Evolutionary conservation across 2,888 invertebrate genomes (phyloP), one percentile per base, ranked within the genome.

Genomic region (Boloria selene): DNA sequence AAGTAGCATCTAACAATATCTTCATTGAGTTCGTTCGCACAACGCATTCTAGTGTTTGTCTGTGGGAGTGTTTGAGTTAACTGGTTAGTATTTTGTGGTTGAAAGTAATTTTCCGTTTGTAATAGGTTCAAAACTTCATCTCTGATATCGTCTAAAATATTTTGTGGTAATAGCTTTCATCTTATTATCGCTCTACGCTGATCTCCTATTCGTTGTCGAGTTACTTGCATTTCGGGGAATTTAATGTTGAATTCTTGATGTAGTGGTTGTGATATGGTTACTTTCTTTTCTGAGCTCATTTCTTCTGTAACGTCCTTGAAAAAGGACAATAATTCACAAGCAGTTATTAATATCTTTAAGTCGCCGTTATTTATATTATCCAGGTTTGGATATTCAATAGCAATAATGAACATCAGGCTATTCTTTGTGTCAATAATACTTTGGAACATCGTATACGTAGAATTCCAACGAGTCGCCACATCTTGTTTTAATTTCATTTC

Each of bases 401-500:
- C 26, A 26, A 26, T 26, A 26, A 26, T 75, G 3, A 70, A 61
- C 0, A 73, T 74, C 4, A 75, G 50, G 0, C 72, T 69, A 22
- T 75, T 70, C 58, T 75, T 77, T 2, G 72, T 17, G 55, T 13
- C 55, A 7, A 71, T 13, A 1, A 75, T 7, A 6, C 74, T 42
- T 1, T 45, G 16, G 0, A 75, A 38, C 76, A 74, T 73, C 13
- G 75, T 74, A 31, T 70, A 77, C 0, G 71, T 72, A 3, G 74
- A 77, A 53, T 75, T 74, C 77, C 77, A 74, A 4, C 75, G 45
- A 1, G 74, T 73, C 0, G 47, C 10, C 2, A 72, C 71, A 44
- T 76, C 73, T 60, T 77, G 75, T 53, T 77, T 77, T 0, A 77
- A 47, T 69, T 76, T 77, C 3, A 75, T 42, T 14, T 47, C 38